These are phyloP conservation scores for Rhingia rostrata DNA, from an alignment of 2,888 invertebrate genomes.

Conservation along the genomic window DNA sequence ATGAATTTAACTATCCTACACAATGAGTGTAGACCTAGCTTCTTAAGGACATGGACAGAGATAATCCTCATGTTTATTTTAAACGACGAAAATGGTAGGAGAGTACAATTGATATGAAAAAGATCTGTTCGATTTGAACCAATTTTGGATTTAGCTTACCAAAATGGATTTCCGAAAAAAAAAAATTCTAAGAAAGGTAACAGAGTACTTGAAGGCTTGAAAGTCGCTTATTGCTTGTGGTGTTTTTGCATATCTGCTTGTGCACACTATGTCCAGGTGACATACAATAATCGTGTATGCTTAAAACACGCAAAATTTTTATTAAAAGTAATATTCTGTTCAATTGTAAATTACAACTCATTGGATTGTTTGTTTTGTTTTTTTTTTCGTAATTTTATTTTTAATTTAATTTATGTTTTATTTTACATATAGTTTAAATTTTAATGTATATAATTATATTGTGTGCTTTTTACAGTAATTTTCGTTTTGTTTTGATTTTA, in stretches of 20 bases:
- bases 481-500: constrained; percentile 10
- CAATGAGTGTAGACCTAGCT: no score
- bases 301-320: constrained; percentile 1
- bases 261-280: constrained; percentile 39
- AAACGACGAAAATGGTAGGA: no score
- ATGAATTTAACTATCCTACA: no score
- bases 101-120: no score
- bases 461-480: constrained; percentile 54
- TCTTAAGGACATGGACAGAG: no score
- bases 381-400: constrained; percentile 1
- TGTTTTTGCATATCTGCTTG: constrained; percentile 46
- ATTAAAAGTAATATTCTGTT: not conserved
- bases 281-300: not conserved
- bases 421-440: constrained; percentile 46
- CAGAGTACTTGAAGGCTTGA: no score
- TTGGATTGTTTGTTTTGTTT: constrained; percentile 15
- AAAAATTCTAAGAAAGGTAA: no score
- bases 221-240: constrained; percentile 39
- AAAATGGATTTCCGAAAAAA: not conserved
- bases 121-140: no score
- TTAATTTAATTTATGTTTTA: constrained; percentile 27
- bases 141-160: no score
- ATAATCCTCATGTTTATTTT: no score
- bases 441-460: constrained; percentile 38
- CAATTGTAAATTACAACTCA: constrained; percentile 49